Percentiles rank a stretch among this genome's conserved stretches.
These are phyloP conservation scores for Lates calcarifer DNA, from an alignment of 2,113 vertebrate species.

Conservation along the genomic window DNA sequence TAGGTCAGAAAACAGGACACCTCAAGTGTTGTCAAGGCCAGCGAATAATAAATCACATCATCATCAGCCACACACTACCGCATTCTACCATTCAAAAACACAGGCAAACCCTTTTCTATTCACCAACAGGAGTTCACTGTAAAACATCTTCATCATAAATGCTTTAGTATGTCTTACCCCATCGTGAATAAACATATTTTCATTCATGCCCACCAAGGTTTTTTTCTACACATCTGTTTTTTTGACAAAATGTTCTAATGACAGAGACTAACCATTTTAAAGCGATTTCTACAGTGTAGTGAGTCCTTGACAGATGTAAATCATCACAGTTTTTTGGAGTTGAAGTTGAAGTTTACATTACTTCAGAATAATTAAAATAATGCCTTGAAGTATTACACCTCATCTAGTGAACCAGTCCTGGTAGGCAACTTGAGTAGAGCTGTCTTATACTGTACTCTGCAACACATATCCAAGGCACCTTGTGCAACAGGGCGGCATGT, in stretches of 20 bases:
- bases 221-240: conserved; percentile 7
- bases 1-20: neutral
- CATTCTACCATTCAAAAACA: neutral
- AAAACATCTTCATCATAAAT: conserved; percentile 5
- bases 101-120: neutral
- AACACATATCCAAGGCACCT: neutral
- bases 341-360: neutral
- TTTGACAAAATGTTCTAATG: conserved; percentile 7
- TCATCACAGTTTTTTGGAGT: neutral
- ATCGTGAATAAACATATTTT: neutral
- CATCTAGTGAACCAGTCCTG: neutral
- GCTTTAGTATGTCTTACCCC: conserved; percentile 5
- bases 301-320: neutral
- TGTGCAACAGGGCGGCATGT: neutral
- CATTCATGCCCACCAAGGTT: conserved; percentile 9
- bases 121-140: neutral
- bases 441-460: neutral
- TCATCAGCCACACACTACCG: neutral
- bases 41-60: conserved; percentile 29
- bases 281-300: neutral
- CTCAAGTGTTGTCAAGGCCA: neutral
- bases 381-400: neutral
- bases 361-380: neutral
- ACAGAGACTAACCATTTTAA: neutral
- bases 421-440: neutral